Evolutionary conservation across 2,797 vertebrate species (phyloP), one percentile per base, ranked within the genome.

Genomic region (Dermochelys coriacea): DNA sequence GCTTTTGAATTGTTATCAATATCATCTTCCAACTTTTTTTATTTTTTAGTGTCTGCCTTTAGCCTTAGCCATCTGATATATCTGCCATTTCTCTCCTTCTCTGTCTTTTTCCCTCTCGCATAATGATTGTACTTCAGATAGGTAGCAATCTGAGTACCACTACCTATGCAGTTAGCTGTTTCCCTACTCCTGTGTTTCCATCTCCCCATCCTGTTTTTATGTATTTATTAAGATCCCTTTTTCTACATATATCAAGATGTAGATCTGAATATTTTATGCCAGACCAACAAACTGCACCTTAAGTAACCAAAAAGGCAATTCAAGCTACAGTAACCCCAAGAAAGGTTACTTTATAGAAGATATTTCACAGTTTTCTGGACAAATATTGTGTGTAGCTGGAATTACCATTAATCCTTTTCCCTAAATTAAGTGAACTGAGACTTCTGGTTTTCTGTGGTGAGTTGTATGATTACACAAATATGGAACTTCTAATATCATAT

Each of bases 1-100:
- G 31, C 59, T 96, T 97, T 91, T 79, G 85, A 90, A 97, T 95
- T 94, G 93, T 96, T 97, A 96, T 93, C 75, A 93, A 86, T 95
- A 96, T 11, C 0, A 0, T 84, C 90, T 92, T 83, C 68, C 88
- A 92, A 78, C 49, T 15, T 61, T 79, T 86, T 95, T 79, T 96
- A 92, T 31, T 86, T 95, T 80, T 96, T 93, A 87, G 68, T 86
- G 82, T 86, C 91, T 93, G 79, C 64, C 96, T 86, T 95, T 81
- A 93, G 31, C 45, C 91, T 91, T 77, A 96, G 29, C 57, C 31
- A 91, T 91, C 61, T 87, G 80, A 23, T 86, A 29, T 85, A 50
- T 68, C 83, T 54, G 64, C 55, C 12, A 82, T 61, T 95, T 80
- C 9, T 93, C 81, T 95, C 81, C 79, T 9, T 15, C 21, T 79